Evolutionary conservation across 2,113 vertebrate genomes (phyloP).

Genomic region (Ibidorhyncha struthersii): DNA sequence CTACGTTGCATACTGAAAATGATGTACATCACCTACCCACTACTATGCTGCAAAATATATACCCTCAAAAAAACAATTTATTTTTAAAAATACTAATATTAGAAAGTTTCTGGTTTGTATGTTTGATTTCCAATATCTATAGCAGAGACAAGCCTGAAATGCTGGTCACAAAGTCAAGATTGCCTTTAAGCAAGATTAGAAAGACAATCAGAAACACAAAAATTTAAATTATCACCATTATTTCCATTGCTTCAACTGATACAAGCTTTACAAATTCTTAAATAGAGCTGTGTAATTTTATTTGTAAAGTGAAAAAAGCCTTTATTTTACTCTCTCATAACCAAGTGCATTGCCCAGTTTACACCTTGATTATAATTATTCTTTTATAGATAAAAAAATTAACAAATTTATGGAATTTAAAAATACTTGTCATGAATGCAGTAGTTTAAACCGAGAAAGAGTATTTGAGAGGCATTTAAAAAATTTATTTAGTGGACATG

Average conservation of each 20-base stretch:
- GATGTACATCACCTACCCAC: background rate
- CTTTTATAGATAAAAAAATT: background rate
- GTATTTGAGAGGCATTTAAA: background rate
- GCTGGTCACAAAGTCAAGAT: background rate
- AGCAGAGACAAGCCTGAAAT: background rate
- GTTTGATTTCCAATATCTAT: background rate
- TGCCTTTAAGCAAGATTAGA: background rate
- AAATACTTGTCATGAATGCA: background rate
- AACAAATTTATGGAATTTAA: background rate
- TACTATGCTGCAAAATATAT: background rate
- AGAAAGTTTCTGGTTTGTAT: background rate
- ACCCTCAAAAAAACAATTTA: background rate
- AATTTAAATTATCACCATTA: background rate
- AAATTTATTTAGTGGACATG: background rate
- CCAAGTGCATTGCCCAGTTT: background rate
- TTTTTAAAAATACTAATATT: background rate
- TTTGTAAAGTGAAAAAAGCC: background rate
- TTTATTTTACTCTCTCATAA: background rate
- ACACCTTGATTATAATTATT: background rate
- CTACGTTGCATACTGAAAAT: background rate
- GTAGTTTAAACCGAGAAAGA: background rate
- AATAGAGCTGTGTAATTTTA: background rate
- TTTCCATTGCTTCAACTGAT: background rate
- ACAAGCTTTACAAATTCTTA: background rate
- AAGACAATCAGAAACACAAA: background rate